phyloP scores from a whole-genome alignment of 2,888 invertebrate genomes.

The Thecophora atra region DNA sequence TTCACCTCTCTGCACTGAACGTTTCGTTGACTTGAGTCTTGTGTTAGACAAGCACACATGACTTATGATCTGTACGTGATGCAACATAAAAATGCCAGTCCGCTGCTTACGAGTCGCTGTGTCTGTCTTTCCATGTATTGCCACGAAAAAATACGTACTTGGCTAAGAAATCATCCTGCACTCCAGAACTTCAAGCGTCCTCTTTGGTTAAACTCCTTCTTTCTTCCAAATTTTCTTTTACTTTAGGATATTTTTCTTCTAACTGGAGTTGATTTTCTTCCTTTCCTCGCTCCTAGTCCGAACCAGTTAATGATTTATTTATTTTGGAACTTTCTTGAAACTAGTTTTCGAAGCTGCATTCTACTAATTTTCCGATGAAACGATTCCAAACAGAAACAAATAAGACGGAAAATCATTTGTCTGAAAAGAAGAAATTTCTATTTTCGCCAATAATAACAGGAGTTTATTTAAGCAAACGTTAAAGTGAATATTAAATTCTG shows the following conservation, averaged over 20 bases:
- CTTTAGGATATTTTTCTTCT: background rate
- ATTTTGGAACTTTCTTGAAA: background rate
- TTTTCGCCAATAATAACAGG: too few species aligned
- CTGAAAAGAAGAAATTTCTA: too few species aligned
- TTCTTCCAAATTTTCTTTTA: background rate
- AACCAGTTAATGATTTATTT: conserved; percentile 8
- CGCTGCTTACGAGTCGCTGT: conserved; percentile 33
- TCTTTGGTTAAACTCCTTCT: background rate
- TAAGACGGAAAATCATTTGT: too few species aligned
- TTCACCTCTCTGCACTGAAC: conserved; percentile 23
- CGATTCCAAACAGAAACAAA: too few species aligned
- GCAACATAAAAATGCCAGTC: conserved; percentile 63
- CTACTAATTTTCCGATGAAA: too few species aligned
- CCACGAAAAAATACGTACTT: background rate
- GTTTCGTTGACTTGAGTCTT: conserved; percentile 44
- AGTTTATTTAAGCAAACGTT: too few species aligned
- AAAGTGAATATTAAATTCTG: too few species aligned
- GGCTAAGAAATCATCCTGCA: background rate
- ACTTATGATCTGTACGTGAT: conserved; percentile 64
- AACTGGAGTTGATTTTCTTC: background rate
- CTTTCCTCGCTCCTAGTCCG: background rate
- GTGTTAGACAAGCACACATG: conserved; percentile 62
- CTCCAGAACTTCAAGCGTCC: background rate
- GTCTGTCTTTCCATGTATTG: background rate
- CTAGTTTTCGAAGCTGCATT: too few species aligned